phyloP scores from a whole-genome alignment of 2,888 invertebrate genomes.

The Andrena flavipes region DNA sequence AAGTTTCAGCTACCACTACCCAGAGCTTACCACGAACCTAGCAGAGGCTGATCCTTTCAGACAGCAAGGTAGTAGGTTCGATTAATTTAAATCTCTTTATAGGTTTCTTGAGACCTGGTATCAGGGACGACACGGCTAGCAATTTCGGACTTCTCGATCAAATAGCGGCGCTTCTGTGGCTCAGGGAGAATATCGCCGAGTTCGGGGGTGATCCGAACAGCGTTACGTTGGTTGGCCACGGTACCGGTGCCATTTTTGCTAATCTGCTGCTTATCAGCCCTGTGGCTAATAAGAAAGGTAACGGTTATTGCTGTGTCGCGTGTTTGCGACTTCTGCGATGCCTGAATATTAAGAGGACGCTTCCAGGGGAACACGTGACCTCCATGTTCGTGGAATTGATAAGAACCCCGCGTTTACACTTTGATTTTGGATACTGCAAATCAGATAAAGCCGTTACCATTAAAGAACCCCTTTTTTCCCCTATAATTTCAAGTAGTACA shows the following conservation, averaged over 20 bases:
- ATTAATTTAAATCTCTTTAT: background rate
- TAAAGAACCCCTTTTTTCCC: too few relatives aligned
- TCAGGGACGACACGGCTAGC: constrained; percentile 90
- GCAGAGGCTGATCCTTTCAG: background rate
- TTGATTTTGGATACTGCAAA: constrained; percentile 14
- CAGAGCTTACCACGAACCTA: too few relatives aligned
- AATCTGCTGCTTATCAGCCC: constrained; percentile 97
- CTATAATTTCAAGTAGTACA: background rate
- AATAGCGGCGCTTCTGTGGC: constrained; percentile 97
- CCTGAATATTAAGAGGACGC: constrained; percentile 47
- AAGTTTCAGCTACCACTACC: too few relatives aligned
- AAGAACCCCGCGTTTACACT: background rate
- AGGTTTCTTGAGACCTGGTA: constrained; percentile 93
- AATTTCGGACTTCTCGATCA: constrained; percentile 98
- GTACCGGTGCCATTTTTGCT: constrained; percentile 97
- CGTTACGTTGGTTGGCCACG: constrained; percentile 97
- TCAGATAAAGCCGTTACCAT: background rate
- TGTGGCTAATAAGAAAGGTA: constrained; percentile 87
- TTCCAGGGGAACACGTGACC: constrained; percentile 28
- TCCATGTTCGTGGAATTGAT: constrained; percentile 32
- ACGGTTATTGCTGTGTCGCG: constrained; percentile 63
- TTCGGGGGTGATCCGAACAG: constrained; percentile 95
- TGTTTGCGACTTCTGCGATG: constrained; percentile 38
- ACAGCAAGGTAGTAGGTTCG: background rate
- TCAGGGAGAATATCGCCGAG: constrained; percentile 95